These are phyloP conservation scores for Leptothorax acervorum DNA, from an alignment of 2,888 invertebrate species.

Conservation along the genomic window DNA sequence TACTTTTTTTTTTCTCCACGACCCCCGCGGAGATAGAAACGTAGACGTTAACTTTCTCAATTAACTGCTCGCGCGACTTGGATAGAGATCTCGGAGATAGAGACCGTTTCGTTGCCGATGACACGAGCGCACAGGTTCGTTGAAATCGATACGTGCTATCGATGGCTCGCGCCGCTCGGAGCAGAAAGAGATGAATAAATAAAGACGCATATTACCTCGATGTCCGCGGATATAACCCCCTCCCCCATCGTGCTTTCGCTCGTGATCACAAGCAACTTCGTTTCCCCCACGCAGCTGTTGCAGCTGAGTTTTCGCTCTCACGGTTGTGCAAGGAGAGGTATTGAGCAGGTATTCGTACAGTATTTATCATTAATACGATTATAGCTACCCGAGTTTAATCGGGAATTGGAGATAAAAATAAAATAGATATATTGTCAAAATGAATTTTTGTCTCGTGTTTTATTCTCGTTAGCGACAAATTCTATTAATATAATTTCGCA, in stretches of 20 bases:
- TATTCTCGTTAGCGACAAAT: conserved; percentile 5
- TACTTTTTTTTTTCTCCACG: conserved; percentile 20
- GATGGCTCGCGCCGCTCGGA: conserved; percentile 8
- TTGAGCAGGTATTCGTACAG: background rate
- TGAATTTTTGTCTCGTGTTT: conserved; percentile 13
- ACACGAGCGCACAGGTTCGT: conserved; percentile 33
- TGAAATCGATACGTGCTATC: conserved; percentile 53
- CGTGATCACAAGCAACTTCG: conserved; percentile 18
- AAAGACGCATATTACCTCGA: conserved; percentile 43
- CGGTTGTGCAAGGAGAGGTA: background rate
- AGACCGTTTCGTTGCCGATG: conserved; percentile 58
- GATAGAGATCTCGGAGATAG: conserved; percentile 54
- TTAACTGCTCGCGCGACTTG: conserved; percentile 48
- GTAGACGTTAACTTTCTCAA: conserved; percentile 64
- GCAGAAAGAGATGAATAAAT: conserved; percentile 50
- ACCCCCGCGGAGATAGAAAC: background rate
- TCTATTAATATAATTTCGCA: conserved; percentile 19
- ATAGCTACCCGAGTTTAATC: background rate
- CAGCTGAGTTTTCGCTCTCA: conserved; percentile 13
- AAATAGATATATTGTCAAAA: conserved; percentile 25
- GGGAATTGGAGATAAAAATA: background rate
- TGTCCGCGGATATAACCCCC: background rate
- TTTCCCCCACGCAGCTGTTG: background rate
- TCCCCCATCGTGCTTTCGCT: background rate
- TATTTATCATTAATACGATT: conserved; percentile 14